Evolutionary conservation across 2,888 invertebrate genomes (phyloP), one percentile per base, ranked within the genome.

Genomic region (Scaptomyza caliginosa): DNA sequence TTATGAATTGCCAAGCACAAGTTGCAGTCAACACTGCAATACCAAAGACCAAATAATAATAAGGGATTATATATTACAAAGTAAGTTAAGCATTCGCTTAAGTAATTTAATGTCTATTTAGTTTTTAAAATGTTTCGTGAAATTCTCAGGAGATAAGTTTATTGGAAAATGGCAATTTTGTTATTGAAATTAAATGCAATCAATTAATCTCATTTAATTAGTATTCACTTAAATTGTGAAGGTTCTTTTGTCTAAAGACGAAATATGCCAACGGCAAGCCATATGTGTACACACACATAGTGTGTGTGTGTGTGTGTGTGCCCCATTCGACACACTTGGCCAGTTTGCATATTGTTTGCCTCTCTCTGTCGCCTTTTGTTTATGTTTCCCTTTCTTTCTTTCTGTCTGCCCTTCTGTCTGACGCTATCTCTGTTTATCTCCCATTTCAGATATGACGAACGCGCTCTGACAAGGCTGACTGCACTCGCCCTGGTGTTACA

Each of bases 371-470:
- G n/a, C 6, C 11, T 19, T 19, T 11, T 19, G 11, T 38, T 17
- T 17, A 8, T 36, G 8, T 17, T 7, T 36, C 36, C 4, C 17
- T 17, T 4, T 36, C 17, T 17, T 0, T 10, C 17, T 13, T 6
- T 32, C 32, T 24, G 26, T 13, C 28, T 11, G 16, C 3, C 36
- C 28, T 16, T 28, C 19, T 38, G 11, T 38, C 19, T 38, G 3
- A 13, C 32, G 13, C 34, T 34, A 16, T 26, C 43, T 17, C 43
- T 26, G 16, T 28, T 17, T 21, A 13, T 11, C 32, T 4, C n/a
- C n/a, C 46, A 13, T 21, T 28, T 17, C 43, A 46, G 13, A 32
- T 46, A 46, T 32, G 21, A 46, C 46, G 32, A 46, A 30, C 21
- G 28, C 46, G 30, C 46, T 13, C 13, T 21, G 13, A 16, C 46